Evolutionary conservation across 2,888 invertebrate genomes (phyloP).

Genomic region (Drosophila atripex): DNA sequence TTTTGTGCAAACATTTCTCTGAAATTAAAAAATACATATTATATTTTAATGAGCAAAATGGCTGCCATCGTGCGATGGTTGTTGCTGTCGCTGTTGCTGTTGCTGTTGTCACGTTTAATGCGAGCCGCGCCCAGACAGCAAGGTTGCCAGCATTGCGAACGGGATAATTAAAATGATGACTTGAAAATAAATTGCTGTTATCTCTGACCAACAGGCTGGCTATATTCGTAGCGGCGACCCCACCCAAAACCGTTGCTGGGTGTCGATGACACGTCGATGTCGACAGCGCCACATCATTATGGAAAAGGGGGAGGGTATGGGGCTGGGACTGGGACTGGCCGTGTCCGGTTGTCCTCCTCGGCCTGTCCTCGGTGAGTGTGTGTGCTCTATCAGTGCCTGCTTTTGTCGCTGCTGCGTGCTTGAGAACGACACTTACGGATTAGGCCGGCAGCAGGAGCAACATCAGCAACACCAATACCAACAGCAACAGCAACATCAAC

Average conservation of each 20-base stretch:
- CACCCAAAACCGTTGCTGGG: conserved; percentile 45
- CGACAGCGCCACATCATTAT: conserved; percentile 67
- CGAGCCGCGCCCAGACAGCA: conserved; percentile 67
- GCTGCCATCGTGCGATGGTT: conserved; percentile 50
- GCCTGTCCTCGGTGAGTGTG: conserved; percentile 30
- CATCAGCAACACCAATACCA: conserved; percentile 42
- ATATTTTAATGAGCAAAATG: conserved; percentile 83
- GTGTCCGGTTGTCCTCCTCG: conserved; percentile 19
- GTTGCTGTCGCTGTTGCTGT: conserved; percentile 23
- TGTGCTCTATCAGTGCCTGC: conserved; percentile 76
- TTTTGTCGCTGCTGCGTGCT: conserved; percentile 71
- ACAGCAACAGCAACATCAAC: conserved; percentile 19
- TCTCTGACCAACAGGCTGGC: conserved; percentile 82
- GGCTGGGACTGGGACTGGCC: conserved; percentile 1
- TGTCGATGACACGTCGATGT: conserved; percentile 74
- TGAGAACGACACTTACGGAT: conserved; percentile 78
- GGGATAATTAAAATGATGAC: conserved; percentile 83
- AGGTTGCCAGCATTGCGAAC: conserved; percentile 72
- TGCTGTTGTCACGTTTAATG: conserved; percentile 72
- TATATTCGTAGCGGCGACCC: conserved; percentile 18
- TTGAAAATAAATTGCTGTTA: conserved; percentile 83
- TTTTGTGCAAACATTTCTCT: conserved; percentile 82
- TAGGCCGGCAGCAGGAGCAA: conserved; percentile 62
- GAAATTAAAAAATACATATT: conserved; percentile 83
- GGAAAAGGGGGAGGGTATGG: conserved; percentile 22